Conservation (phyloP, 2,888 invertebrate genomes). For the Drosophila subsilvestris region DNA sequence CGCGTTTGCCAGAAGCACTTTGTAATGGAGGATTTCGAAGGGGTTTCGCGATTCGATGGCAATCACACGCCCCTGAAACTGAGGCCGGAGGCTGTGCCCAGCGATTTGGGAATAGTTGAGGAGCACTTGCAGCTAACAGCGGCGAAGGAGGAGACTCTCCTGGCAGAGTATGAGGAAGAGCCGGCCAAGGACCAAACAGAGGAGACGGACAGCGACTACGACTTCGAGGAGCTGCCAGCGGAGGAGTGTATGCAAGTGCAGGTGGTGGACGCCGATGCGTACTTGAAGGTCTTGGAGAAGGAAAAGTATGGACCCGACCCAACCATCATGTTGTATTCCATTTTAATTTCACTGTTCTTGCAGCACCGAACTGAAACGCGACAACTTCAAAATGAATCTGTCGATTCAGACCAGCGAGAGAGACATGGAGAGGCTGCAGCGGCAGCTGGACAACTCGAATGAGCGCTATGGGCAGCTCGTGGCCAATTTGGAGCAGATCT, state of each 20-base stretch:
- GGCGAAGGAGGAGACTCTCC: not conserved
- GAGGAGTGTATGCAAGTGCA: slow-evolving; percentile 23
- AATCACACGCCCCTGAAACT: not conserved
- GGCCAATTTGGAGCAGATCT: not conserved
- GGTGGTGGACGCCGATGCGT: slow-evolving; percentile 39
- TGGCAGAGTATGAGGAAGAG: too few relatives aligned
- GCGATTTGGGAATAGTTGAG: not conserved
- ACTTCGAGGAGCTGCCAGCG: not conserved
- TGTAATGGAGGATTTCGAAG: not conserved
- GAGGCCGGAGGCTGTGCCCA: not conserved
- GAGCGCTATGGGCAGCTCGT: not conserved
- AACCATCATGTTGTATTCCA: not conserved
- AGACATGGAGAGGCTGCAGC: slow-evolving; percentile 2
- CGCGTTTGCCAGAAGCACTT: not conserved
- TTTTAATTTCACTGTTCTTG: not conserved
- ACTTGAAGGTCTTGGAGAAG: slow-evolving; percentile 21
- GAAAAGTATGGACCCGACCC: slow-evolving; percentile 26
- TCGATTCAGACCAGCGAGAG: not conserved
- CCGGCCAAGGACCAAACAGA: not conserved
- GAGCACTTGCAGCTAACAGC: not conserved
- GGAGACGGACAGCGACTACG: not conserved
- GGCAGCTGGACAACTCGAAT: slow-evolving; percentile 19
- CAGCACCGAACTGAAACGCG: slow-evolving; percentile 24
- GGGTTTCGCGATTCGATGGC: not conserved
- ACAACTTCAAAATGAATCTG: slow-evolving; percentile 33